phyloP scores from a whole-genome alignment of 2,113 vertebrate species.

The Harpagus bidentatus region DNA sequence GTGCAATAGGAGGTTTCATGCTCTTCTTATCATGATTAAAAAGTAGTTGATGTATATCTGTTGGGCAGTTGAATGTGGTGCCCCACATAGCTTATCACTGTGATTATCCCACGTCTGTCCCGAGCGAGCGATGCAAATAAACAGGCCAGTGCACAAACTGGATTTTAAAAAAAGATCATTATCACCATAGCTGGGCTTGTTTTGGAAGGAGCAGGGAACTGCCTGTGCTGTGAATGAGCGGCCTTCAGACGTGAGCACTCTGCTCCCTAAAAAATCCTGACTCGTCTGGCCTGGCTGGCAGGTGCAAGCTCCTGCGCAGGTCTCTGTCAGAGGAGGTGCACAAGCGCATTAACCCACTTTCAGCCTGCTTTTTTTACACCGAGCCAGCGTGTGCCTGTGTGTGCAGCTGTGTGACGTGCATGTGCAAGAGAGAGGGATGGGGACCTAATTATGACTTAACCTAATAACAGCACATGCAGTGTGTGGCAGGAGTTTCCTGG shows the following conservation, averaged over 20 bases:
- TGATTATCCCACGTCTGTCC: neutral
- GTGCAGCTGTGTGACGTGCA: neutral
- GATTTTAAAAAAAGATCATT: neutral
- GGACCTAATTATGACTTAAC: neutral
- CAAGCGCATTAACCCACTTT: neutral
- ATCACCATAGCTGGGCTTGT: fast-evolving
- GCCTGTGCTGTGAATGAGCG: neutral
- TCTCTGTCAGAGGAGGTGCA: neutral
- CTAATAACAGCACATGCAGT: fast-evolving
- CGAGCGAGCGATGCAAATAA: neutral
- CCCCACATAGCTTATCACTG: neutral
- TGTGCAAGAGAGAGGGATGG: neutral
- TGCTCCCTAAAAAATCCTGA: neutral
- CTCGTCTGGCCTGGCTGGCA: fast-evolving
- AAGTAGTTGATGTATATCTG: neutral
- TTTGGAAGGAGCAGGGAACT: neutral
- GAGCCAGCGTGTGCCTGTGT: neutral
- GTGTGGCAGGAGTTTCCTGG: neutral
- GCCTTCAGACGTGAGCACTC: neutral
- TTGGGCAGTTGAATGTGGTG: neutral
- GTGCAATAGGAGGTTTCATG: neutral
- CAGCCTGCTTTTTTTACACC: neutral
- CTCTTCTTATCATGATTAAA: neutral
- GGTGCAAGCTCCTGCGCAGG: neutral
- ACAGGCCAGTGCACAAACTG: neutral